phyloP scores from a whole-genome alignment of 2,888 invertebrate genomes.

The Pteria penguin region DNA sequence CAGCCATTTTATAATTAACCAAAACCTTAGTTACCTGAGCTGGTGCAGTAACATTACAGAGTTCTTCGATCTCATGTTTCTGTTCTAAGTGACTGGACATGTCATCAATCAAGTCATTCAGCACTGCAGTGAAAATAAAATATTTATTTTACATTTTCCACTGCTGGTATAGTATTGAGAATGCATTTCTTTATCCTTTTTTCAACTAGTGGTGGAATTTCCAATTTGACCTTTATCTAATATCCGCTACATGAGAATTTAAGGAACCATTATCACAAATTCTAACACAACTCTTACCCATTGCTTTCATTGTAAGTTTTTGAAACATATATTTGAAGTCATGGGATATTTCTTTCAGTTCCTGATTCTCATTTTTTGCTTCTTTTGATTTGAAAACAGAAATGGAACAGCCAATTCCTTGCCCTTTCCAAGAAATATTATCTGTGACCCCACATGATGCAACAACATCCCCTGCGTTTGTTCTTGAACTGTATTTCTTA shows the following conservation, averaged over 20 bases:
- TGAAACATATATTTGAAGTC: constrained; percentile 82
- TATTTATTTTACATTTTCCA: too few relatives aligned
- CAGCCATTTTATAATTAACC: too few relatives aligned
- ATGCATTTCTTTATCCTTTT: too few relatives aligned
- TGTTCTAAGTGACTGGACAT: constrained; percentile 79
- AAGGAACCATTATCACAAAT: not conserved
- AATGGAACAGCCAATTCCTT: constrained; percentile 54
- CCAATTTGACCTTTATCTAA: too few relatives aligned
- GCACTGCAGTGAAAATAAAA: too few relatives aligned
- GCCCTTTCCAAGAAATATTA: constrained; percentile 60
- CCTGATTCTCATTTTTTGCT: constrained; percentile 1
- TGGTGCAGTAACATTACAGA: constrained; percentile 74
- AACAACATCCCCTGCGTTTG: constrained; percentile 85
- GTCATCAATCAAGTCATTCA: constrained; percentile 80
- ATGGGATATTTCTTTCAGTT: constrained; percentile 31
- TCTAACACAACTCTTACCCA: constrained; percentile 63
- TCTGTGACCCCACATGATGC: constrained; percentile 73
- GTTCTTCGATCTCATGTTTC: constrained; percentile 75
- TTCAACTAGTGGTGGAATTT: too few relatives aligned
- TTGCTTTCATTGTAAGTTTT: constrained; percentile 81
- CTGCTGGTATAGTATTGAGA: too few relatives aligned
- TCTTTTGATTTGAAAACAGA: constrained; percentile 48
- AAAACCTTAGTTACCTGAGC: constrained; percentile 69
- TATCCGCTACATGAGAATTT: too few relatives aligned
- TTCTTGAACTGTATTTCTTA: constrained; percentile 79